A percentile compares a stretch with the other conserved stretches of the same genome.
Conservation (phyloP, 2,797 vertebrate species). For the Pyrocephalus nanus region DNA sequence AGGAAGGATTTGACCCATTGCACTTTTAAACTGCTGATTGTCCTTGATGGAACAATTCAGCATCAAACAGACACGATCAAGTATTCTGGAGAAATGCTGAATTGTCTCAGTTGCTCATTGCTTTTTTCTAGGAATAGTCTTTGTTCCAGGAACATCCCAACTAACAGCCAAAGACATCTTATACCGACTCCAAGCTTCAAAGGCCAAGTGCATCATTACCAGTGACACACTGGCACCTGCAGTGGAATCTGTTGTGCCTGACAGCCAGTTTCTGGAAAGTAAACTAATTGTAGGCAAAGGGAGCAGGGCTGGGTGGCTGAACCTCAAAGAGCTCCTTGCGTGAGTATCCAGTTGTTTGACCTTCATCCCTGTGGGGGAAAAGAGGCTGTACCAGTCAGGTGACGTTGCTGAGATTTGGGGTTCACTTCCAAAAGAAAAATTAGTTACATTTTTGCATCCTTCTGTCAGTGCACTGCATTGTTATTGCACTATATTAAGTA, state of each 20-base stretch:
- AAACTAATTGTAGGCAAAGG: constrained; percentile 78
- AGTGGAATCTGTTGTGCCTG: constrained; percentile 72
- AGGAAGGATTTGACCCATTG: neutral
- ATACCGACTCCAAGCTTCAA: constrained; percentile 76
- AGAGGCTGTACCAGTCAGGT: neutral
- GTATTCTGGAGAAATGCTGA: neutral
- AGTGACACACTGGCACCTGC: constrained; percentile 67
- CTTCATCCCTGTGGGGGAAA: neutral
- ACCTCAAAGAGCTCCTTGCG: constrained; percentile 70
- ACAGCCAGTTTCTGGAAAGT: constrained; percentile 73
- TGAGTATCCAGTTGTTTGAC: constrained; percentile 28
- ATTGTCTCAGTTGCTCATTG: neutral
- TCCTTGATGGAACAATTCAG: neutral
- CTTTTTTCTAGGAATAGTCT: constrained; percentile 72
- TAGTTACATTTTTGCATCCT: neutral
- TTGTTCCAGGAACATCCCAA: constrained; percentile 81
- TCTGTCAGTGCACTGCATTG: fast-evolving
- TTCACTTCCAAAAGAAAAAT: neutral
- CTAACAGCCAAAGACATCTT: constrained; percentile 82
- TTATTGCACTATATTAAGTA: neutral
- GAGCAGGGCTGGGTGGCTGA: constrained; percentile 77
- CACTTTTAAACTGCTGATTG: neutral
- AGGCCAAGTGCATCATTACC: constrained; percentile 72
- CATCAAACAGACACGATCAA: neutral
- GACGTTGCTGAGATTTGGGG: neutral